phyloP scores from a whole-genome alignment of 2,888 invertebrate species.

The Caenorhabditis doughertyi region DNA sequence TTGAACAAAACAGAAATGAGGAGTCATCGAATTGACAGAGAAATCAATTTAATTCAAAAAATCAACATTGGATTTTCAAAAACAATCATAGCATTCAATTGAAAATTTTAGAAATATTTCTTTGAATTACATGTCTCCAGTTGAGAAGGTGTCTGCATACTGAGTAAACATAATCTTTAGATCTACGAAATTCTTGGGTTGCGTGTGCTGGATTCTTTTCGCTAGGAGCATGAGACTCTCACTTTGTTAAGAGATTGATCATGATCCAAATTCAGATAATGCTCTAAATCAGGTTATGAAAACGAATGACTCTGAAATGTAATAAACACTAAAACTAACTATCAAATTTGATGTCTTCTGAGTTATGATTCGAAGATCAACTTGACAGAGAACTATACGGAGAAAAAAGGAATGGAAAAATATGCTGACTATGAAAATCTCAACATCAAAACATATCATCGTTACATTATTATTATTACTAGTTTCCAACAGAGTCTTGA shows the following conservation, averaged over 20 bases:
- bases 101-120: neutral
- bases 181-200: neutral
- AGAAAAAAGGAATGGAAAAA: neutral
- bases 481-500: neutral
- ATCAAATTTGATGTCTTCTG: no score
- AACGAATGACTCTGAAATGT: neutral
- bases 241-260: no score
- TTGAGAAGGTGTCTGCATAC: neutral
- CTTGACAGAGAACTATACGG: neutral
- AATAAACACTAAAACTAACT: no score
- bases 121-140: no score
- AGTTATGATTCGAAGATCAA: neutral
- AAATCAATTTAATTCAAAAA: no score
- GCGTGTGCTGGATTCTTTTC: no score
- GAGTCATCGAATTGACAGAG: no score
- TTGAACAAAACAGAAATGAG: no score
- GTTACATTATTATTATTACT: no score
- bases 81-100: neutral
- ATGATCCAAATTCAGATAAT: neutral
- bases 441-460: no score
- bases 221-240: no score
- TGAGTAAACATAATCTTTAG: neutral
- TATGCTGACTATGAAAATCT: neutral
- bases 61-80: no score
- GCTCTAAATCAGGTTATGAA: slow-evolving; percentile 2